Conservation (phyloP, 2,113 vertebrate genomes). For the Montifringilla adamsi region DNA sequence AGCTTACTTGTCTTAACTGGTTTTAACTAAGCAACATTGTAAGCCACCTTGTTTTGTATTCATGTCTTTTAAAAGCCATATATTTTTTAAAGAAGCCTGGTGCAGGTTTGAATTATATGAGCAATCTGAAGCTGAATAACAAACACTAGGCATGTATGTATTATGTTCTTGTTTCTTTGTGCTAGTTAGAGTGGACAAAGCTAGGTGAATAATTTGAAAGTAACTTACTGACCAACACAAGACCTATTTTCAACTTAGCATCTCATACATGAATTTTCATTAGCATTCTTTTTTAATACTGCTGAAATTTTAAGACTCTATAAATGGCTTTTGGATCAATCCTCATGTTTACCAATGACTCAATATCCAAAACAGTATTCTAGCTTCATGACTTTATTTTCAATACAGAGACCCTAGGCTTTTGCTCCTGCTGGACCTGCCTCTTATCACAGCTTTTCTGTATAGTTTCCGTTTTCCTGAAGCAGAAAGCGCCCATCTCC, state of each 20-base stretch:
- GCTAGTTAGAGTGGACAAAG: not conserved
- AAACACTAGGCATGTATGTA: fast-evolving
- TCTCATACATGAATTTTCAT: not conserved
- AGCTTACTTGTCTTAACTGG: not conserved
- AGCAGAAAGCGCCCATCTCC: not conserved
- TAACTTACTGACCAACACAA: not conserved
- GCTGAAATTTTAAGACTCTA: not conserved
- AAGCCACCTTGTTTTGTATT: not conserved
- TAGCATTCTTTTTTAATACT: not conserved
- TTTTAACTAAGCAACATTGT: not conserved
- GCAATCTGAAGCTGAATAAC: not conserved
- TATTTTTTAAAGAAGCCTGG: not conserved
- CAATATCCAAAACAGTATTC: not conserved
- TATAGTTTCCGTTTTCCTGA: not conserved
- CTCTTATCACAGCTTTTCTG: not conserved
- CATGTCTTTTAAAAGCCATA: not conserved
- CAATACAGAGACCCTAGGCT: not conserved
- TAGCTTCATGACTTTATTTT: not conserved
- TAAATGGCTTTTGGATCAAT: not conserved
- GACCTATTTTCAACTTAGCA: not conserved
- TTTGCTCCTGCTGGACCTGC: not conserved
- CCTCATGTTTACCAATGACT: not conserved
- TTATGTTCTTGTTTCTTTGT: not conserved
- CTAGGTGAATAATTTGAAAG: not conserved
- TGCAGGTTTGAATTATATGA: not conserved